Evolutionary conservation across 2,797 vertebrate genomes (phyloP).

Genomic region (Smutsia gigantea): DNA sequence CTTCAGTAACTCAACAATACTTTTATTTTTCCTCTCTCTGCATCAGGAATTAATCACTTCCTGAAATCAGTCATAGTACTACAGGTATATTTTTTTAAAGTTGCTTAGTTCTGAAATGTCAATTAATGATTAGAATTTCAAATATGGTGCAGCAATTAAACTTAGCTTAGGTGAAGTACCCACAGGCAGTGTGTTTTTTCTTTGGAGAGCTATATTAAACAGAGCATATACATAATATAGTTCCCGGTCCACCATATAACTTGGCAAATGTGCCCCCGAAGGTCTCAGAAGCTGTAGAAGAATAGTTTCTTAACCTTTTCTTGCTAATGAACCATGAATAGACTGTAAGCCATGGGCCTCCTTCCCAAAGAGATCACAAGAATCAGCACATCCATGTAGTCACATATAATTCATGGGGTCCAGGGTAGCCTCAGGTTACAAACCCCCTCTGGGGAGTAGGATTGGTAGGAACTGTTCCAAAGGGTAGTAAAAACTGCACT

Average conservation of each 20-base stretch:
- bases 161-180: neutral
- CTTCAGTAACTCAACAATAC: neutral
- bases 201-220: conserved; percentile 23
- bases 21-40: neutral
- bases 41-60: neutral
- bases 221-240: neutral
- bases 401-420: neutral
- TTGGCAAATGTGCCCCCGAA: neutral
- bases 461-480: neutral
- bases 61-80: neutral
- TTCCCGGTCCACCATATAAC: neutral
- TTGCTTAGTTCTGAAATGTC: conserved; percentile 37
- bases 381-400: neutral
- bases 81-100: neutral
- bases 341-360: neutral
- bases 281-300: neutral
- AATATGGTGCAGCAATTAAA: neutral
- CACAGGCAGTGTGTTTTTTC: neutral
- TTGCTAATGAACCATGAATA: neutral
- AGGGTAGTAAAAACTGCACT: neutral
- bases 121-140: conserved; percentile 42
- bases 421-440: neutral
- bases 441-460: neutral
- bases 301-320: neutral
- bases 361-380: neutral